A percentile compares a stretch with the other conserved stretches of the same genome.
Conservation (phyloP, 2,797 vertebrate species). For the Luscinia megarhynchos region DNA sequence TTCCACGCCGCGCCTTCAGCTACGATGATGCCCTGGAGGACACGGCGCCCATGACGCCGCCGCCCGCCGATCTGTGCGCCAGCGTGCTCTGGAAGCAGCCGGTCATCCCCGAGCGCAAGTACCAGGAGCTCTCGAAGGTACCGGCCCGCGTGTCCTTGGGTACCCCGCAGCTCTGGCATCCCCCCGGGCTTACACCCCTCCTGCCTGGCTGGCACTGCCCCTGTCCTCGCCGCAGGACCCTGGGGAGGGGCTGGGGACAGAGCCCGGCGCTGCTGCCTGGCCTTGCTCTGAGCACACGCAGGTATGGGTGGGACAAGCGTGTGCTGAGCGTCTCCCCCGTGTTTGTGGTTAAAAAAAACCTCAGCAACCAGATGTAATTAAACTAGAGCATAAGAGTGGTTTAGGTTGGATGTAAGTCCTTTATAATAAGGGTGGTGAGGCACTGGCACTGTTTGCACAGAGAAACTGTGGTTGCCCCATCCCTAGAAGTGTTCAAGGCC, state of each 20-base stretch:
- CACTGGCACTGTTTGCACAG: neutral
- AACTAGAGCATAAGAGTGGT: fast-evolving
- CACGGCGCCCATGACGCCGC: slow-evolving; percentile 87
- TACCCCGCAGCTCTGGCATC: neutral
- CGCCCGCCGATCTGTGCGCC: slow-evolving; percentile 86
- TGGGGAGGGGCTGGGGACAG: neutral
- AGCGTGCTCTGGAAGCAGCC: slow-evolving; percentile 90
- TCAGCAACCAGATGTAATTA: neutral
- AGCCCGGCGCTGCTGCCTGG: neutral
- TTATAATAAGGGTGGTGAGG: fast-evolving
- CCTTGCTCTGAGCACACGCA: fast-evolving
- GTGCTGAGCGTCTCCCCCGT: fast-evolving
- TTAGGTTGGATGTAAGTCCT: too few species aligned
- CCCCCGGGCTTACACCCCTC: fast-evolving
- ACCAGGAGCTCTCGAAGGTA: slow-evolving; percentile 88
- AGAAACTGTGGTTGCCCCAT: neutral
- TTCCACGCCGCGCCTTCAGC: slow-evolving; percentile 88
- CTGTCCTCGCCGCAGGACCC: neutral
- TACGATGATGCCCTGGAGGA: slow-evolving; percentile 92
- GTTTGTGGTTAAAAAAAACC: fast-evolving
- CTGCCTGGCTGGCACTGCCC: neutral
- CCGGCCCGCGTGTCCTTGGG: neutral
- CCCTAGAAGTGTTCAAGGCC: neutral
- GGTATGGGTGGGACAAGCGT: fast-evolving
- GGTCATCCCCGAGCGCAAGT: slow-evolving; percentile 90